Conservation (phyloP, 2,113 vertebrate genomes). For the Oxygymnocypris stewartii region DNA sequence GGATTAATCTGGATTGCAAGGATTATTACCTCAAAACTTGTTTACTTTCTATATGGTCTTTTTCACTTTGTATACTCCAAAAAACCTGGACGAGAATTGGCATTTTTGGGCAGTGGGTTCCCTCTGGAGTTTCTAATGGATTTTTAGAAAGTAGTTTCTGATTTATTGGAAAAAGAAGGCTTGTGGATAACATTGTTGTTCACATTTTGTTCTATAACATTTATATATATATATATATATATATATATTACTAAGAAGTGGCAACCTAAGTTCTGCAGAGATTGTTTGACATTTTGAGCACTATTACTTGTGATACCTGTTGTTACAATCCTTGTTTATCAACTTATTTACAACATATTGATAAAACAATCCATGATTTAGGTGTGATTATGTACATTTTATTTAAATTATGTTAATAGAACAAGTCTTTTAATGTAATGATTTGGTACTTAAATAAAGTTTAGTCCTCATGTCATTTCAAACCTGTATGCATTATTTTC, state of each 20-base stretch:
- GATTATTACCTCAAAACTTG: constrained; percentile 4
- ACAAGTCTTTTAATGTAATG: background rate
- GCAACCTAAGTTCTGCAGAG: background rate
- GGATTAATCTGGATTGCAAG: background rate
- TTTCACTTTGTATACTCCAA: background rate
- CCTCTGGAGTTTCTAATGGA: constrained; percentile 8
- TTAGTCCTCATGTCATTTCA: too few species aligned
- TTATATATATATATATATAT: background rate
- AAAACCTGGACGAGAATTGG: background rate
- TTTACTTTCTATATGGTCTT: background rate
- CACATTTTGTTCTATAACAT: background rate
- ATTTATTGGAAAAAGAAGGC: background rate
- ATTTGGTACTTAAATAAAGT: too few species aligned
- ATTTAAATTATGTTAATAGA: background rate
- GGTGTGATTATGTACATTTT: background rate
- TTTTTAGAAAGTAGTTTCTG: background rate
- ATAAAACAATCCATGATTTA: background rate
- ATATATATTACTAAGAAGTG: background rate
- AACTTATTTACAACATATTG: background rate
- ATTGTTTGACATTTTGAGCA: background rate
- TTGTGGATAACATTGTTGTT: background rate
- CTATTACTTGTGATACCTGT: background rate
- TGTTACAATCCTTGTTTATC: background rate
- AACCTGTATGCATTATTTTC: too few species aligned
- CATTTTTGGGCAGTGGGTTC: background rate